These are phyloP conservation scores for Trematocara nigrifrons DNA, from an alignment of 2,113 vertebrate genomes.

Conservation along the genomic window DNA sequence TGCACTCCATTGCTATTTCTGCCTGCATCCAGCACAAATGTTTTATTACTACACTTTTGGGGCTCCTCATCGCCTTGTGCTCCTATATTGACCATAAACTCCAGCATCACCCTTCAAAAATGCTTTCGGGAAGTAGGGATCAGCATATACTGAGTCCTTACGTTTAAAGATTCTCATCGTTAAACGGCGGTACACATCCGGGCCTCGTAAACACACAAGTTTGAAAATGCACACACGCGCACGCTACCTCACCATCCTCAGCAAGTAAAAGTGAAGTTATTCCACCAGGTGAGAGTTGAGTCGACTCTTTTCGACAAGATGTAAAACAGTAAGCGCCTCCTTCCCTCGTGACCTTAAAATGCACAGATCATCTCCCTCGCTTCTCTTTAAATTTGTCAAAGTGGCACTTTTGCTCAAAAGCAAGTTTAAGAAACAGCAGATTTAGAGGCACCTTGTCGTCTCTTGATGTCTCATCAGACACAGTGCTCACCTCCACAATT, in stretches of 20 bases:
- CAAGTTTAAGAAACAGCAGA: slow-evolving; percentile 71
- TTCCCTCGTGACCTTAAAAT: slow-evolving; percentile 85
- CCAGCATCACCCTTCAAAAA: slow-evolving; percentile 9
- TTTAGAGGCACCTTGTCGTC: slow-evolving; percentile 80
- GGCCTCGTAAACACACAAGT: neutral
- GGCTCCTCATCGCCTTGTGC: neutral
- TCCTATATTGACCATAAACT: slow-evolving; percentile 10
- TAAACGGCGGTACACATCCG: neutral
- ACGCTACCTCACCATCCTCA: neutral
- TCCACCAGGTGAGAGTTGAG: slow-evolving; percentile 87
- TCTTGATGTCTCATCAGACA: slow-evolving; percentile 86
- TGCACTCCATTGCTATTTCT: neutral
- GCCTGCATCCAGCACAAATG: slow-evolving; percentile 1
- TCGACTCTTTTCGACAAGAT: slow-evolving; percentile 82
- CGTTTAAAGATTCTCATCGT: neutral
- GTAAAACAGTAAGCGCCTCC: slow-evolving; percentile 84
- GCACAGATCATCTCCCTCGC: slow-evolving; percentile 90
- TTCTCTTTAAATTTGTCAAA: slow-evolving; percentile 92
- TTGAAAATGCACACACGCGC: neutral
- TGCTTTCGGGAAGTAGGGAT: neutral
- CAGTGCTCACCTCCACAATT: slow-evolving; percentile 79
- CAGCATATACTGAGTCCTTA: neutral
- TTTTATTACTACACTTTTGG: neutral
- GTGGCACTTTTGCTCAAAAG: slow-evolving; percentile 89
- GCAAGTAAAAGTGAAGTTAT: slow-evolving; percentile 84